Conservation (phyloP, 2,113 vertebrate species). For the Bos javanicus region DNA sequence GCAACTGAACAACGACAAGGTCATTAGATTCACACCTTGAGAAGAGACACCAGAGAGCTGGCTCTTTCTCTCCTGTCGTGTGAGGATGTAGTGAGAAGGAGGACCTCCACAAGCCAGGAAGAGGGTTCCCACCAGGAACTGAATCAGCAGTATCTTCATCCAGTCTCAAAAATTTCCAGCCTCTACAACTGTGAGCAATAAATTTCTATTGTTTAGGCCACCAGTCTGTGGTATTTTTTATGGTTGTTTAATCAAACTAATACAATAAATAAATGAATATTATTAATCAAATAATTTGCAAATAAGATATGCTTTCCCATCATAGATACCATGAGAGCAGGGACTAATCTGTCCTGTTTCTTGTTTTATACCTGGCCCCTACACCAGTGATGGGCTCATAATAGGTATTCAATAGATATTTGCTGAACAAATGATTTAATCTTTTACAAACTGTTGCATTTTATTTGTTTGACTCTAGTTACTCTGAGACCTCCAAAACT, state of each 20-base stretch:
- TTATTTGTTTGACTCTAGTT: not conserved
- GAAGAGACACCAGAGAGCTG: not conserved
- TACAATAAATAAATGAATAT: not conserved
- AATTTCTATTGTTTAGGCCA: not conserved
- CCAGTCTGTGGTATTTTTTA: not conserved
- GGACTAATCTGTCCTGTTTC: not conserved
- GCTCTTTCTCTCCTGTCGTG: not conserved
- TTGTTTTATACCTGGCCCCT: not conserved
- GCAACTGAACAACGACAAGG: not conserved
- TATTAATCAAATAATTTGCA: not conserved
- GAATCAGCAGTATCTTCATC: not conserved
- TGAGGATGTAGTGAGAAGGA: not conserved
- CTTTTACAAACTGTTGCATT: not conserved
- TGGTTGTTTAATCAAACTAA: not conserved
- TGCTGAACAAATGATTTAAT: not conserved
- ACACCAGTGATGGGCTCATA: not conserved
- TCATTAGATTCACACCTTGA: not conserved
- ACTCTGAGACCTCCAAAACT: not conserved
- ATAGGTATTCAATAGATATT: not conserved
- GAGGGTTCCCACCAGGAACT: not conserved
- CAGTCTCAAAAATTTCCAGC: not conserved
- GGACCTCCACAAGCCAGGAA: not conserved
- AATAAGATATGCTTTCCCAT: not conserved
- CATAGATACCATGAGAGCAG: not conserved
- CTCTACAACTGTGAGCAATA: not conserved